Conservation (phyloP, 1,140 invertebrate species). For the Kradibia gibbosae region DNA sequence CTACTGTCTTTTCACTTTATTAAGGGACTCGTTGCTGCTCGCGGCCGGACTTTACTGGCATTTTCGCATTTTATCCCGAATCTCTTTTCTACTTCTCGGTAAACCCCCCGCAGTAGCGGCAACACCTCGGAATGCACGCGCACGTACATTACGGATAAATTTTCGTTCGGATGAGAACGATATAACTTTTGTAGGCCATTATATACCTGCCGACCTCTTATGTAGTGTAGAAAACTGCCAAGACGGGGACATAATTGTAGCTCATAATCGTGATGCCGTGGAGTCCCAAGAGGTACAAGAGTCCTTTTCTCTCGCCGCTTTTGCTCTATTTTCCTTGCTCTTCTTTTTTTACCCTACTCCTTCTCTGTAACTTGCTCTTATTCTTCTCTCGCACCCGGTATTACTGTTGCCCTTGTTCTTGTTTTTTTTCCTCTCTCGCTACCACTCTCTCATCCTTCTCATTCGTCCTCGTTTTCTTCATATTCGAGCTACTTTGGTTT, state of each 20-base stretch:
- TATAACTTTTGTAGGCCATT: constrained; percentile 35
- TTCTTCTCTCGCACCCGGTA: background rate
- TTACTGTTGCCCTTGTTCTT: background rate
- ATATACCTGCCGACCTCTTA: constrained; percentile 64
- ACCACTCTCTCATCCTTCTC: background rate
- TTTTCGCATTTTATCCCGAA: constrained; percentile 27
- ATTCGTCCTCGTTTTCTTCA: background rate
- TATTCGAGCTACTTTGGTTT: background rate
- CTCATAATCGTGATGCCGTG: constrained; percentile 64
- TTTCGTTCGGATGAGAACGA: constrained; percentile 2
- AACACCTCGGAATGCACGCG: constrained; percentile 33
- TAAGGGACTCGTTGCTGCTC: background rate
- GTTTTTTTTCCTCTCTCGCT: background rate
- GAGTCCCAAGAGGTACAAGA: constrained; percentile 58
- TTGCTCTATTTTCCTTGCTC: constrained; percentile 42
- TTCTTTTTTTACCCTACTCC: background rate
- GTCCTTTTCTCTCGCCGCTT: constrained; percentile 48
- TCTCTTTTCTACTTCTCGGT: background rate
- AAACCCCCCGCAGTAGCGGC: constrained; percentile 21
- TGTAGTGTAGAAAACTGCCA: constrained; percentile 58
- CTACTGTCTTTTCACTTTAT: constrained; percentile 7
- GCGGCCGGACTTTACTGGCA: constrained; percentile 5
- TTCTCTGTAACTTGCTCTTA: background rate
- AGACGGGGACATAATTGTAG: constrained; percentile 68
- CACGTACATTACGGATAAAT: constrained; percentile 27